Percentiles rank a stretch among this genome's conserved stretches.
Conservation (phyloP, 1,140 invertebrate species). For the Trachelipus rathkii region DNA sequence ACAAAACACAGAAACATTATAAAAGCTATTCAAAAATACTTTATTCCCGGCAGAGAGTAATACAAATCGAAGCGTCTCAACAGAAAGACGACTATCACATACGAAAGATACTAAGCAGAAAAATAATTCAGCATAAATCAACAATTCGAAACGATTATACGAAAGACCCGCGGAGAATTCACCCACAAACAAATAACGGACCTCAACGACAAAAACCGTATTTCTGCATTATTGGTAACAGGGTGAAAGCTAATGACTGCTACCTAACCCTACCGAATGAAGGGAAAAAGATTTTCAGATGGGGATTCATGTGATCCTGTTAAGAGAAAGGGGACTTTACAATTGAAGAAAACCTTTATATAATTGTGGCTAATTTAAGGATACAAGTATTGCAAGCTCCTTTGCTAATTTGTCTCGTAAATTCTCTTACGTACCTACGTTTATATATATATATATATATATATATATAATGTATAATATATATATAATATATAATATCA, state of each 20-base stretch:
- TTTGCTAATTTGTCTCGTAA: not conserved
- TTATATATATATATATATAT: too few relatives aligned
- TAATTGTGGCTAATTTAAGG: slow-evolving; percentile 3
- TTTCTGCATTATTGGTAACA: not conserved
- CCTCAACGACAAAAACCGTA: too few relatives aligned
- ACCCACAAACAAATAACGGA: too few relatives aligned
- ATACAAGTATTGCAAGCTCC: not conserved
- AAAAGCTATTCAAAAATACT: slow-evolving; percentile 1
- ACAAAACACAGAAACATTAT: not conserved
- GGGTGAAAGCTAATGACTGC: not conserved
- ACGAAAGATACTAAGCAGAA: not conserved
- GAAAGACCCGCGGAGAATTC: not conserved
- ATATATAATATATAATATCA: too few relatives aligned
- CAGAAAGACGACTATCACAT: not conserved
- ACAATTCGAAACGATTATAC: not conserved
- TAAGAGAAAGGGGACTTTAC: not conserved
- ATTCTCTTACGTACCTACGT: too few relatives aligned
- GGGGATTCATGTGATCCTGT: not conserved
- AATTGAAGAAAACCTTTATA: not conserved
- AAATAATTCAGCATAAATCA: not conserved
- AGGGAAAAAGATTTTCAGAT: too few relatives aligned
- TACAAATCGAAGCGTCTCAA: not conserved
- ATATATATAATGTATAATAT: too few relatives aligned
- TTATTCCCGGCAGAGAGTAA: not conserved
- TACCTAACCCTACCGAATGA: not conserved